Percentiles rank a stretch among this genome's conserved stretches.
These are phyloP conservation scores for Bujurquina vittata DNA, from an alignment of 2,113 vertebrate species.

Conservation along the genomic window DNA sequence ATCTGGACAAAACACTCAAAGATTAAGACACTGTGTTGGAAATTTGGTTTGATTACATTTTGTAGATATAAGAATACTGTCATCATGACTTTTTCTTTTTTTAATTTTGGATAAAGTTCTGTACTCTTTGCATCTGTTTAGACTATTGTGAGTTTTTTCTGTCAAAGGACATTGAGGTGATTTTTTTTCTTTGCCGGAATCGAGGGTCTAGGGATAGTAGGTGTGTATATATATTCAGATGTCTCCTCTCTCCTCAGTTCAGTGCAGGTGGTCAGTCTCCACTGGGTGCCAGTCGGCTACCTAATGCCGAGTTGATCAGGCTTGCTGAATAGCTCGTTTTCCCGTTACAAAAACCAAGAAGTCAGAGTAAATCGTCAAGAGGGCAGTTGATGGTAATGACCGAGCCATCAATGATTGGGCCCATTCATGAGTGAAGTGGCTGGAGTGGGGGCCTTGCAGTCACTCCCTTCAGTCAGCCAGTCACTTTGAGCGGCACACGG, in stretches of 20 bases:
- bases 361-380: constrained; percentile 72
- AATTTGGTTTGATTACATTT: background rate
- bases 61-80: background rate
- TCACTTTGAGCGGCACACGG: constrained; percentile 51
- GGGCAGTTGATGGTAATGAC: constrained; percentile 78
- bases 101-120: no score
- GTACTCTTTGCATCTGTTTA: no score
- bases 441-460: constrained; percentile 60
- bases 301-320: constrained; percentile 73
- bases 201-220: background rate
- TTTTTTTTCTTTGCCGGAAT: background rate
- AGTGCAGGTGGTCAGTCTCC: constrained; percentile 74
- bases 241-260: constrained; percentile 12
- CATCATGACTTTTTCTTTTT: no score
- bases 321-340: constrained; percentile 74
- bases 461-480: constrained; percentile 60
- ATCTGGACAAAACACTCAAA: no score
- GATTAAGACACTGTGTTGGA: background rate
- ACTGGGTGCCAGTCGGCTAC: constrained; percentile 52
- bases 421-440: constrained; percentile 80
- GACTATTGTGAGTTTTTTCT: no score
- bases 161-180: no score
- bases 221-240: background rate
- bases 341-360: constrained; percentile 71
- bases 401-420: constrained; percentile 78